A percentile compares a stretch with the other conserved stretches of the same genome.
These are phyloP conservation scores for Thripadectes ignobilis DNA, from an alignment of 2,797 vertebrate species.

Conservation along the genomic window DNA sequence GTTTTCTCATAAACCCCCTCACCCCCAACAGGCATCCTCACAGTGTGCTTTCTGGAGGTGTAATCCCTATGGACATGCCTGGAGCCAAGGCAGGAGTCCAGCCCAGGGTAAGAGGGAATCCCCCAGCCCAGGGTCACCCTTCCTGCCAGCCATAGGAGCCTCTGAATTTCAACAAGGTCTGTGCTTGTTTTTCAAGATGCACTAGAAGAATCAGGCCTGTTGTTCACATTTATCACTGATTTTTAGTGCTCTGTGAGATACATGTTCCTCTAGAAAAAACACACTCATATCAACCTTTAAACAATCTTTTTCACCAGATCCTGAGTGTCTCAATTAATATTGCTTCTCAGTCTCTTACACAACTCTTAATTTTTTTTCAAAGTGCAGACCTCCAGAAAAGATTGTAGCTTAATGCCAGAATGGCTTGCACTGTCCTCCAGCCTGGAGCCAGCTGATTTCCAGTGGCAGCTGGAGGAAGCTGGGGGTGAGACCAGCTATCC, in stretches of 20 bases:
- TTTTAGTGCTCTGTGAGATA: neutral
- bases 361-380: neutral
- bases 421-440: neutral
- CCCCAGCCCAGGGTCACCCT: neutral
- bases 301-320: neutral
- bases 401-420: neutral
- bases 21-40: neutral
- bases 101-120: neutral
- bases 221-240: neutral
- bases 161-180: neutral
- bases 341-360: neutral
- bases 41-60: rapidly evolving
- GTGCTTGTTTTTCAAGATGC: neutral
- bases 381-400: neutral
- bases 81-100: neutral
- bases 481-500: neutral
- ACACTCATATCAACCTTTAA: neutral
- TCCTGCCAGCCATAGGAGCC: neutral
- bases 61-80: neutral
- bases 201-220: neutral
- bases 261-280: neutral
- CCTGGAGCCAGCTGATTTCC: neutral
- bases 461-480: neutral
- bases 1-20: neutral
- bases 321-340: neutral